phyloP scores from a whole-genome alignment of 2,797 vertebrate species.

The Pangasius macronema region DNA sequence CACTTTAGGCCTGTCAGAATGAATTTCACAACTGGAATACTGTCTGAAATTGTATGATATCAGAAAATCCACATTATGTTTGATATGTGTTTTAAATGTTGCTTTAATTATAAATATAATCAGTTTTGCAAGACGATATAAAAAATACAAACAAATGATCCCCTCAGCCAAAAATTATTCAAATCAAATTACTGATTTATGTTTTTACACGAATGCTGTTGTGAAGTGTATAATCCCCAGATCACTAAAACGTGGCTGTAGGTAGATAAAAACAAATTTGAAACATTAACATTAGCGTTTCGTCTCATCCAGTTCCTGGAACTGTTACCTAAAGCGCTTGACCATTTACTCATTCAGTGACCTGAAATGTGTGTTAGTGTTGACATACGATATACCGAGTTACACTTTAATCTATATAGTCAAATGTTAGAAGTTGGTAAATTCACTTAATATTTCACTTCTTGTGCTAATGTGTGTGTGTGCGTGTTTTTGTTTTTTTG shows the following conservation, averaged over 20 bases:
- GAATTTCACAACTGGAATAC: constrained; percentile 33
- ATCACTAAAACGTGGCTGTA: background rate
- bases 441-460: constrained; percentile 16
- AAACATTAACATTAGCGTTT: background rate
- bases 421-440: background rate
- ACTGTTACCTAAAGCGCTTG: background rate
- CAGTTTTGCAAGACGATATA: background rate
- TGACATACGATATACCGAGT: background rate
- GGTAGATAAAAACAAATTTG: too few species aligned
- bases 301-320: background rate
- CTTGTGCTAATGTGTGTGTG: constrained; percentile 49
- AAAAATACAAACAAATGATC: background rate
- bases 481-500: constrained; percentile 20
- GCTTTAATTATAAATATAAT: background rate
- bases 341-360: background rate
- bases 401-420: constrained; percentile 9
- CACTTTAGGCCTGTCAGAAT: background rate
- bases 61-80: too few species aligned
- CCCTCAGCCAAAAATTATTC: background rate
- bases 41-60: background rate
- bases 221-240: background rate
- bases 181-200: too few species aligned
- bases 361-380: background rate
- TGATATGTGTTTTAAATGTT: background rate
- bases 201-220: too few species aligned